Conservation (phyloP, 23 tunicate species). For the Styela clava region DNA sequence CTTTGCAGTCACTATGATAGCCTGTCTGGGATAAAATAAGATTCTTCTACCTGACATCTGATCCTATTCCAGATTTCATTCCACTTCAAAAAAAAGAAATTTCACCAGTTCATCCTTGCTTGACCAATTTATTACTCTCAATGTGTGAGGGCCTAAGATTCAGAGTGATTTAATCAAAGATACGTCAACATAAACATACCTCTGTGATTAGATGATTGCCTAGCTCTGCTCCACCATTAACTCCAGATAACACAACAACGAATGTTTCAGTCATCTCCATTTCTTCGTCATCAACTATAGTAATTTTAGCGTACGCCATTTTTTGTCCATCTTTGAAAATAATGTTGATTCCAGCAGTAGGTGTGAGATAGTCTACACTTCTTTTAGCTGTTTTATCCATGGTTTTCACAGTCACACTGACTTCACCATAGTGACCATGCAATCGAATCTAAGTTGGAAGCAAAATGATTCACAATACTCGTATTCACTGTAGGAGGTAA, state of each 20-base stretch:
- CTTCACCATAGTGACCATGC: slow-evolving; percentile 55
- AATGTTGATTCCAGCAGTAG: slow-evolving; percentile 46
- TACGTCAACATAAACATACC: no score
- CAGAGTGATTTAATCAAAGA: no score
- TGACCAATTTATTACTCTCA: no score
- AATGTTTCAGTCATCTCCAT: slow-evolving; percentile 66
- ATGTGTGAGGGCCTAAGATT: no score
- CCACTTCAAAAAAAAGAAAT: no score
- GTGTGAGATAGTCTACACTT: slow-evolving; percentile 66
- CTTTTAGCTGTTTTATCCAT: slow-evolving; percentile 57
- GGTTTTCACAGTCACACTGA: slow-evolving; percentile 44
- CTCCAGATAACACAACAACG: slow-evolving; percentile 37
- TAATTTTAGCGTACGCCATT: slow-evolving; percentile 36
- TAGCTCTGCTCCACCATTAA: slow-evolving; percentile 44
- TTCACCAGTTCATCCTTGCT: no score
- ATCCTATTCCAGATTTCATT: no score
- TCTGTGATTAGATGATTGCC: slow-evolving; percentile 32
- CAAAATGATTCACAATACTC: background rate
- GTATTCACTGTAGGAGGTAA: background rate
- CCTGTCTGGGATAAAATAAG: no score
- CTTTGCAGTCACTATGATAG: no score
- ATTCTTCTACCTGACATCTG: no score
- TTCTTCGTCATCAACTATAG: slow-evolving; percentile 47
- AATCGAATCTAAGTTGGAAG: slow-evolving; percentile 35
- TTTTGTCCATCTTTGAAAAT: slow-evolving; percentile 54